Evolutionary conservation across 2,797 vertebrate genomes (phyloP).

Genomic region (Tadarida brasiliensis): DNA sequence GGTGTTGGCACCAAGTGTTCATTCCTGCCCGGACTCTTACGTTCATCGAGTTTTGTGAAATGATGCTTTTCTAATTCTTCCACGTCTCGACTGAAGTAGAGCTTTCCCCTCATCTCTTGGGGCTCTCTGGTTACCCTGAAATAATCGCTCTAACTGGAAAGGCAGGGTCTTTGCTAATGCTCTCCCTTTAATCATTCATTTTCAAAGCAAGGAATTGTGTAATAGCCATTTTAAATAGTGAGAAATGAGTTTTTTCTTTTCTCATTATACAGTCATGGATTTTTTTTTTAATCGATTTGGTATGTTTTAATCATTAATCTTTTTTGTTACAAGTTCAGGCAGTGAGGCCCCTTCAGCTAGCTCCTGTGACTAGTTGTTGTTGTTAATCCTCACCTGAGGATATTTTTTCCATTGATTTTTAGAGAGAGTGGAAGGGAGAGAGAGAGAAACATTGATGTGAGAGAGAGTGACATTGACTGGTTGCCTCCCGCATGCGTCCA

Average conservation of each 20-base stretch:
- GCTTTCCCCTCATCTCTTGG: neutral
- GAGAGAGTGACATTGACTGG: too few species aligned
- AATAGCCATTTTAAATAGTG: conserved; percentile 29
- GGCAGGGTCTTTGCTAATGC: neutral
- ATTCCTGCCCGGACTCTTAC: neutral
- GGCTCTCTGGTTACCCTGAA: neutral
- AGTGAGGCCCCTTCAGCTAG: neutral
- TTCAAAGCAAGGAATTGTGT: conserved; percentile 30
- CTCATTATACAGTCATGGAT: neutral
- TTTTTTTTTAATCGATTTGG: neutral
- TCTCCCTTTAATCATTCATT: conserved; percentile 46
- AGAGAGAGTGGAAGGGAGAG: too few species aligned
- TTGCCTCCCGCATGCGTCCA: too few species aligned
- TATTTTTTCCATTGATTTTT: too few species aligned
- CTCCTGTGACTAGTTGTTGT: neutral
- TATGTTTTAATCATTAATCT: neutral
- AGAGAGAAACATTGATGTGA: too few species aligned
- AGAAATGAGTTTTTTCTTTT: neutral
- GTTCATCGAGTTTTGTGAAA: neutral
- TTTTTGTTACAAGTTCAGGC: neutral
- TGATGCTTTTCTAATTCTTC: neutral
- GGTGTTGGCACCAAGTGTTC: neutral
- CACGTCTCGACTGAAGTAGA: neutral
- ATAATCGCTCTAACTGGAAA: neutral
- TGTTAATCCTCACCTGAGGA: too few species aligned